phyloP scores from a whole-genome alignment of 2,113 vertebrate genomes.

The Nibea albiflora region DNA sequence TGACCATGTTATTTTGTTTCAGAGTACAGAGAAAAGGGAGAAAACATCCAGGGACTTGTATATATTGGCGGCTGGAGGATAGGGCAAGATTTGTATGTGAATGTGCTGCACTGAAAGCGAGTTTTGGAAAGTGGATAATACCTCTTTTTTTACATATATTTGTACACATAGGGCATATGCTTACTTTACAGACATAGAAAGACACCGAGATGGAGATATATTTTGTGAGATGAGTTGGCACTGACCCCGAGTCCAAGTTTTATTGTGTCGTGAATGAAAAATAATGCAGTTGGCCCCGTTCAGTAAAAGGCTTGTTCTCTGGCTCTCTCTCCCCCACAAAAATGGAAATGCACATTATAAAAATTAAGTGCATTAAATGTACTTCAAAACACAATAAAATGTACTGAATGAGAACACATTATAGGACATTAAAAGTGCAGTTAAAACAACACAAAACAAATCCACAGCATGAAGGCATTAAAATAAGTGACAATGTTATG shows the following conservation, averaged over 20 bases:
- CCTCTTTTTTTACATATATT: slow-evolving; percentile 6
- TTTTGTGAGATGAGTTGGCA: slow-evolving; percentile 17
- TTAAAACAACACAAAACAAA: neutral
- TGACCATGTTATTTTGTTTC: slow-evolving; percentile 22
- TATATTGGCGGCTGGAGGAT: neutral
- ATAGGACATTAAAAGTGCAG: neutral
- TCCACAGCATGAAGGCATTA: too few relatives aligned
- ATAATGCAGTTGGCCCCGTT: neutral
- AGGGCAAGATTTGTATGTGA: neutral
- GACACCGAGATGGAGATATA: neutral
- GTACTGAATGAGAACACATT: neutral
- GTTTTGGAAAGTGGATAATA: slow-evolving; percentile 2
- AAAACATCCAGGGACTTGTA: slow-evolving; percentile 15
- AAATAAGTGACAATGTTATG: neutral
- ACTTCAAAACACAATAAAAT: slow-evolving; percentile 4
- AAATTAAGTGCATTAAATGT: neutral
- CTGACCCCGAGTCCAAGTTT: slow-evolving; percentile 24
- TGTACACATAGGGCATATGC: neutral
- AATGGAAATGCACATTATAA: neutral
- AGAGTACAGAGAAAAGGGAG: slow-evolving; percentile 8
- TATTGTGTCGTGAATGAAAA: slow-evolving; percentile 8
- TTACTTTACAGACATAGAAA: neutral
- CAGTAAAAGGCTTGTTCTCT: neutral
- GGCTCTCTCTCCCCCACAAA: neutral
- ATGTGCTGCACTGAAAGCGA: slow-evolving; percentile 33